phyloP scores from a whole-genome alignment of 2,888 invertebrate genomes.

The Napeogenes inachia region DNA sequence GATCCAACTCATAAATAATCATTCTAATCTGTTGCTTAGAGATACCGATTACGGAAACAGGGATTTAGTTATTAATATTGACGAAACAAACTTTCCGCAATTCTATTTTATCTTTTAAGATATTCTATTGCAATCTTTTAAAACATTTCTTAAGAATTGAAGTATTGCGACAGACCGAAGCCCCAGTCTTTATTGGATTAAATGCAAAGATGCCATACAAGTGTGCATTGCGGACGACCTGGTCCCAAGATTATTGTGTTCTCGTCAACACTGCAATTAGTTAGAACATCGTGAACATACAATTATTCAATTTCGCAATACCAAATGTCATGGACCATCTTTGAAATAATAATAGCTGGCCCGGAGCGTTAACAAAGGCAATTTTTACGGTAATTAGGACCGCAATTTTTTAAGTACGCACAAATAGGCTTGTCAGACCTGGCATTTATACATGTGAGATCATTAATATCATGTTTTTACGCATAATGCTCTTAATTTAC shows the following conservation, averaged over 20 bases:
- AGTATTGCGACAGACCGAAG: slow-evolving; percentile 41
- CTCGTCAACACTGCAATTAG: slow-evolving; percentile 22
- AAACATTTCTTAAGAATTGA: slow-evolving; percentile 1
- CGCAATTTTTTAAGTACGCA: slow-evolving; percentile 33
- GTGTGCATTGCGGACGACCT: slow-evolving; percentile 26
- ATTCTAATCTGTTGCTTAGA: too few species aligned
- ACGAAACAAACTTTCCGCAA: too few species aligned
- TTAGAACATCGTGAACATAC: slow-evolving; percentile 36
- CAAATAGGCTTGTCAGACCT: slow-evolving; percentile 21
- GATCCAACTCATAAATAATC: too few species aligned
- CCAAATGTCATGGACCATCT: slow-evolving; percentile 36
- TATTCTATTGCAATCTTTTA: background rate
- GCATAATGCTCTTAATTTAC: background rate
- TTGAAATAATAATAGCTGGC: slow-evolving; percentile 30
- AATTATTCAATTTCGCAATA: slow-evolving; percentile 34
- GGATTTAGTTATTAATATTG: too few species aligned
- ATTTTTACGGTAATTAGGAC: slow-evolving; percentile 34
- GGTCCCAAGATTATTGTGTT: slow-evolving; percentile 12
- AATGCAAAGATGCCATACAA: slow-evolving; percentile 43
- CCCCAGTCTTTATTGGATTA: slow-evolving; percentile 54
- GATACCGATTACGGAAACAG: too few species aligned
- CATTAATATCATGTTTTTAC: background rate
- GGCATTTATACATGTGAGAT: slow-evolving; percentile 8
- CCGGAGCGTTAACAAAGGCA: slow-evolving; percentile 34
- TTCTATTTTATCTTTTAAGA: slow-evolving; percentile 16